These are phyloP conservation scores for Chelonoidis abingdonii DNA, from an alignment of 2,113 vertebrate species.

Conservation along the genomic window DNA sequence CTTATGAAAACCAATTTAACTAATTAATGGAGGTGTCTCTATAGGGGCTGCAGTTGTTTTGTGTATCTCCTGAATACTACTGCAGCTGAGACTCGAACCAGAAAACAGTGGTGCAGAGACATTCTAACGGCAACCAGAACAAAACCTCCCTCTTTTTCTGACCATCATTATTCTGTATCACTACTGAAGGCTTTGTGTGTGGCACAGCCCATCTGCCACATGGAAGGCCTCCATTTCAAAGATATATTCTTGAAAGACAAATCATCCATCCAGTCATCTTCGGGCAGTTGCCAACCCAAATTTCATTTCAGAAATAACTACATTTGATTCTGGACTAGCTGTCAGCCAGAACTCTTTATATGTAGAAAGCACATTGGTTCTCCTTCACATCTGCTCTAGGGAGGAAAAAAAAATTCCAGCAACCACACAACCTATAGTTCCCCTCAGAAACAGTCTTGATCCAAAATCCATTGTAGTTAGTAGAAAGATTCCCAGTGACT, in stretches of 20 bases:
- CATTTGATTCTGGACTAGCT: constrained; percentile 1
- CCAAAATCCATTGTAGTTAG: background rate
- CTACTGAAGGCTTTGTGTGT: background rate
- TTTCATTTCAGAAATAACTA: constrained; percentile 23
- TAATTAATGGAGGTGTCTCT: constrained; percentile 15
- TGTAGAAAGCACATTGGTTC: constrained; percentile 8
- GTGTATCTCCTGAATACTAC: background rate
- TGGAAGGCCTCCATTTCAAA: constrained; percentile 42
- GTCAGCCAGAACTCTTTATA: constrained; percentile 34
- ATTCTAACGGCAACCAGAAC: background rate
- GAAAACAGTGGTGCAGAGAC: background rate
- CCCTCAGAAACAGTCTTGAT: background rate
- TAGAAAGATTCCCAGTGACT: background rate
- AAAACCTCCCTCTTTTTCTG: background rate
- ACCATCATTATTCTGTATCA: background rate
- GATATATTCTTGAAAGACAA: constrained; percentile 42
- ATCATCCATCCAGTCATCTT: constrained; percentile 10
- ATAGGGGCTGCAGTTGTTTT: background rate
- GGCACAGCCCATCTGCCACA: constrained; percentile 37
- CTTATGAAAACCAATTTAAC: constrained; percentile 9
- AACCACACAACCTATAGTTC: background rate
- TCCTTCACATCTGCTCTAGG: constrained; percentile 19
- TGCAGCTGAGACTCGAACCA: background rate
- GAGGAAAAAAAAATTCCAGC: background rate
- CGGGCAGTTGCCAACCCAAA: constrained; percentile 38